A percentile compares a stretch with the other conserved stretches of the same genome.
Conservation (phyloP, 2,797 vertebrate genomes). For the Phoeniculus purpureus region DNA sequence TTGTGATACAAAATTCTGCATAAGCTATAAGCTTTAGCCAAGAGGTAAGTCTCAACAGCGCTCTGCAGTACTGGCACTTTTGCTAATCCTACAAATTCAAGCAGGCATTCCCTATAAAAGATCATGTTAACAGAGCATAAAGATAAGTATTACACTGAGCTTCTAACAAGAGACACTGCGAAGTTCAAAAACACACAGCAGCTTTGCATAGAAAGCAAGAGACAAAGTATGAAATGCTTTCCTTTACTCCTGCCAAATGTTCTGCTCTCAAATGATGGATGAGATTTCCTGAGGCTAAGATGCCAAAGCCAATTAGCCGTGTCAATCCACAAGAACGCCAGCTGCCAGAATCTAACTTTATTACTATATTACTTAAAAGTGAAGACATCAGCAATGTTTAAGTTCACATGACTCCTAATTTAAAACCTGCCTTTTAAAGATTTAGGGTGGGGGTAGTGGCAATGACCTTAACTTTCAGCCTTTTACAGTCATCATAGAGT, state of each 20-base stretch:
- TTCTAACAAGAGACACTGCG: neutral
- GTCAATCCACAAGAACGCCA: constrained; percentile 73
- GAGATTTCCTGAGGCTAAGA: constrained; percentile 73
- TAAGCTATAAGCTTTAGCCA: neutral
- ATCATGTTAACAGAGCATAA: neutral
- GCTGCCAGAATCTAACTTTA: constrained; percentile 70
- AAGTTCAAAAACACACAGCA: constrained; percentile 38
- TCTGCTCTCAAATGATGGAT: constrained; percentile 69
- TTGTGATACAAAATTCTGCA: neutral
- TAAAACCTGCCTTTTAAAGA: constrained; percentile 58
- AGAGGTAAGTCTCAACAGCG: neutral
- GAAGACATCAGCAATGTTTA: constrained; percentile 66
- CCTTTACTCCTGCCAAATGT: constrained; percentile 54
- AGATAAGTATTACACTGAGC: neutral
- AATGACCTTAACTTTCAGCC: constrained; percentile 56
- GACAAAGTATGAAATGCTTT: constrained; percentile 71
- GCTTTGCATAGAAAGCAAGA: constrained; percentile 46
- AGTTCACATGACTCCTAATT: constrained; percentile 66
- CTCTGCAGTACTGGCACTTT: neutral
- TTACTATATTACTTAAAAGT: constrained; percentile 72
- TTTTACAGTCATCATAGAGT: constrained; percentile 38
- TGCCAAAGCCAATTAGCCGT: constrained; percentile 78
- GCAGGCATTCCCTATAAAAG: neutral
- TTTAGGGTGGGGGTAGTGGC: constrained; percentile 40
- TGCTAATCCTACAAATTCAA: neutral